Percentiles rank a stretch among this genome's conserved stretches.
Conservation (phyloP, 2,113 vertebrate species). For the Charina bottae region DNA sequence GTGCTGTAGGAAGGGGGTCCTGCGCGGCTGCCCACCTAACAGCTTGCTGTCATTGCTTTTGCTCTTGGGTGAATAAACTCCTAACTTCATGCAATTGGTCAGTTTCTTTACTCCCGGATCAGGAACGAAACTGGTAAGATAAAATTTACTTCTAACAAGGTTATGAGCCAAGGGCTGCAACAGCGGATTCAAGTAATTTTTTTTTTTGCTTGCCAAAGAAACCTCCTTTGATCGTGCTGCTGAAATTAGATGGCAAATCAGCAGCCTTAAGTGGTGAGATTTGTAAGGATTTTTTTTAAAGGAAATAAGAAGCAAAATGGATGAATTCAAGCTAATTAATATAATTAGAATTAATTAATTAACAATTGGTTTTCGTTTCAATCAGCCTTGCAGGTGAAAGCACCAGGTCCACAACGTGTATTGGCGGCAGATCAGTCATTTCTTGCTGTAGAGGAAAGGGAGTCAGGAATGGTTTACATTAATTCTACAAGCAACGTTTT, state of each 20-base stretch:
- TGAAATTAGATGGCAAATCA: background rate
- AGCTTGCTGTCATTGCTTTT: too few species aligned
- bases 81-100: too few species aligned
- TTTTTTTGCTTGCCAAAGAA: background rate
- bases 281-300: background rate
- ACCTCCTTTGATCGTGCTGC: background rate
- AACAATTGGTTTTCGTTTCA: constrained; percentile 15
- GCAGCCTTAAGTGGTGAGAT: background rate
- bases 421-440: background rate
- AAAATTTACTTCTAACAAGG: too few species aligned
- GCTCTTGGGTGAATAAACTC: too few species aligned
- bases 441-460: background rate
- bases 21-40: too few species aligned
- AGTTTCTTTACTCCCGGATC: too few species aligned
- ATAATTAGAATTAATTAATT: background rate
- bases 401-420: background rate
- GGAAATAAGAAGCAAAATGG: background rate
- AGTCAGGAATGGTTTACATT: background rate
- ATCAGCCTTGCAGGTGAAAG: background rate
- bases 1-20: too few species aligned
- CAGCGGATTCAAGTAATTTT: background rate
- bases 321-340: background rate
- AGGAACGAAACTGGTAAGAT: too few species aligned
- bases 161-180: too few species aligned
- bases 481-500: background rate